phyloP scores from a whole-genome alignment of 2,888 invertebrate genomes.

The Gastrophysa polygoni region DNA sequence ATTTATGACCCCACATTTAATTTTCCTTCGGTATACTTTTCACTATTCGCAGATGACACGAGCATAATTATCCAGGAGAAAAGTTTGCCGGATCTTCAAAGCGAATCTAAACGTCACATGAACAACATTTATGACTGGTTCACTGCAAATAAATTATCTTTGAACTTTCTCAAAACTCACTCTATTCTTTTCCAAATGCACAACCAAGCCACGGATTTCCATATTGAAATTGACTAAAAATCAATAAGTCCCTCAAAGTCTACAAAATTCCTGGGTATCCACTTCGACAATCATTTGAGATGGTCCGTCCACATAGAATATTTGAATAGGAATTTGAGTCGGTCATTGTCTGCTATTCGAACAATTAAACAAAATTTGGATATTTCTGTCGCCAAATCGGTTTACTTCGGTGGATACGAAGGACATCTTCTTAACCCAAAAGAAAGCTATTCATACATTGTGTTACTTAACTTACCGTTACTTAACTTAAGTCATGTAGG shows the following conservation, averaged over 20 bases:
- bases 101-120: background rate
- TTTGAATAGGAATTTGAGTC: too few species aligned
- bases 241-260: background rate
- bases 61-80: background rate
- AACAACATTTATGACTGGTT: background rate
- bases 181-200: background rate
- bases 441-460: conserved; percentile 1
- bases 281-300: background rate
- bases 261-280: background rate
- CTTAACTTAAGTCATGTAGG: background rate
- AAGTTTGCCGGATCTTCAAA: too few species aligned
- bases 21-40: background rate
- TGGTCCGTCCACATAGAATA: too few species aligned
- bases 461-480: background rate
- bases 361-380: too few species aligned
- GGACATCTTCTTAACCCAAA: background rate
- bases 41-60: too few species aligned
- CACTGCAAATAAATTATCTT: background rate
- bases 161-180: background rate
- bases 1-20: background rate
- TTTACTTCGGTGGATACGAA: background rate
- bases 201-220: background rate
- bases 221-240: background rate
- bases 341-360: too few species aligned
- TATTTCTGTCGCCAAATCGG: too few species aligned